These are phyloP conservation scores for Chaetops frenatus DNA, from an alignment of 2,113 vertebrate genomes.

Conservation along the genomic window DNA sequence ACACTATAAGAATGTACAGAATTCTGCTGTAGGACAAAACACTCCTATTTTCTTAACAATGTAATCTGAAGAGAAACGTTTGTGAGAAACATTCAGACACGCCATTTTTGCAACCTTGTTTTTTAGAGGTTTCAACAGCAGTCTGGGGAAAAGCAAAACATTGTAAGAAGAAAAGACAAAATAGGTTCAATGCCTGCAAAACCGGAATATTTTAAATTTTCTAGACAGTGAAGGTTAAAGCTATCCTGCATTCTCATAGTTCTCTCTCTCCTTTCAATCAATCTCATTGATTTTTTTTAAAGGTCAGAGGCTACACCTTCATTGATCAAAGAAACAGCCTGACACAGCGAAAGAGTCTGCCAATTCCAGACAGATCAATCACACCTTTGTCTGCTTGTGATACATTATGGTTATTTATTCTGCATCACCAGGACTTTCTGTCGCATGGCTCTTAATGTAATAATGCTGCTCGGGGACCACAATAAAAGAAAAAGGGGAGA, in stretches of 20 bases:
- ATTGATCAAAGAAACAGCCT: constrained; percentile 87
- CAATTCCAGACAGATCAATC: constrained; percentile 91
- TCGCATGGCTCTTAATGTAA: constrained; percentile 64
- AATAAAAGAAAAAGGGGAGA: background rate
- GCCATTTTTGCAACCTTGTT: background rate
- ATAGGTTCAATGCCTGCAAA: background rate
- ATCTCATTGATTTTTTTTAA: constrained; percentile 85
- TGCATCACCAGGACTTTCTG: constrained; percentile 72
- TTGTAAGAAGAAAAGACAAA: constrained; percentile 16
- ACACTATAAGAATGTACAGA: background rate
- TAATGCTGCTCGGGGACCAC: background rate
- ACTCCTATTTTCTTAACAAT: background rate
- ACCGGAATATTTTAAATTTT: constrained; percentile 46
- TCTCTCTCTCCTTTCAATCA: constrained; percentile 79
- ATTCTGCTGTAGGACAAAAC: background rate
- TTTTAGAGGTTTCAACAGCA: background rate
- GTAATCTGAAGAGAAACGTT: background rate
- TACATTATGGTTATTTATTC: constrained; percentile 87
- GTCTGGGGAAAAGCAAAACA: background rate
- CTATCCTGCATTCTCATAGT: constrained; percentile 74
- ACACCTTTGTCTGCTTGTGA: constrained; percentile 79
- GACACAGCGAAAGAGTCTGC: constrained; percentile 81
- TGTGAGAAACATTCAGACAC: background rate
- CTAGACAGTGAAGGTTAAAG: constrained; percentile 77
- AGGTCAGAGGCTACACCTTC: constrained; percentile 83